Evolutionary conservation across 2,113 vertebrate genomes (phyloP).

Genomic region (Caretta caretta): DNA sequence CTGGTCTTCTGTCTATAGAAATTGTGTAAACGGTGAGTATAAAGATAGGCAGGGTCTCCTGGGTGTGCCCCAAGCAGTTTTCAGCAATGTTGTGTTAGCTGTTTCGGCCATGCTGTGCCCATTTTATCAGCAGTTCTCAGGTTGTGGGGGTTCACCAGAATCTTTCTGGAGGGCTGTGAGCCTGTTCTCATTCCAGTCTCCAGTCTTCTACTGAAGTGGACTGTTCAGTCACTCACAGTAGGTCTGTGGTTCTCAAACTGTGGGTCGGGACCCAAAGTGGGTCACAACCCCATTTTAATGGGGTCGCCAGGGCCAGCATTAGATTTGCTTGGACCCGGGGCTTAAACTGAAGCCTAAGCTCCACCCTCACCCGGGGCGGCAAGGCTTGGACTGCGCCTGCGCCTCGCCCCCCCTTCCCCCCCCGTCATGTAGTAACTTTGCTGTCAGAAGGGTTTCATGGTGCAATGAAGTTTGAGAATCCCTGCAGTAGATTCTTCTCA

Average conservation of each 20-base stretch:
- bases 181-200: not conserved
- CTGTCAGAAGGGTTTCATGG: no score
- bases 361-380: no score
- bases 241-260: no score
- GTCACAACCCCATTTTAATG: no score
- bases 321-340: no score
- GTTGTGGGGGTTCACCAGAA: not conserved
- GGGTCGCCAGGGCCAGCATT: no score
- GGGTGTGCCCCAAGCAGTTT: not conserved
- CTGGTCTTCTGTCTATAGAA: rapidly evolving
- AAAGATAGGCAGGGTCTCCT: not conserved
- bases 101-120: not conserved
- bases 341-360: no score
- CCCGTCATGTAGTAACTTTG: no score
- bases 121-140: not conserved
- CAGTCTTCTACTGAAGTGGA: not conserved
- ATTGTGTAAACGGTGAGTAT: not conserved
- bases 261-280: no score
- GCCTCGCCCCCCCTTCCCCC: no score
- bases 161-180: not conserved
- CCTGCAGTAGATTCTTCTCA: not conserved
- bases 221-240: not conserved
- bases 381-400: no score
- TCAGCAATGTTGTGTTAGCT: not conserved
- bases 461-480: no score